Base-by-base conservation (phyloP, 2,113 vertebrate genomes). In the Atlantisia rogersi region DNA sequence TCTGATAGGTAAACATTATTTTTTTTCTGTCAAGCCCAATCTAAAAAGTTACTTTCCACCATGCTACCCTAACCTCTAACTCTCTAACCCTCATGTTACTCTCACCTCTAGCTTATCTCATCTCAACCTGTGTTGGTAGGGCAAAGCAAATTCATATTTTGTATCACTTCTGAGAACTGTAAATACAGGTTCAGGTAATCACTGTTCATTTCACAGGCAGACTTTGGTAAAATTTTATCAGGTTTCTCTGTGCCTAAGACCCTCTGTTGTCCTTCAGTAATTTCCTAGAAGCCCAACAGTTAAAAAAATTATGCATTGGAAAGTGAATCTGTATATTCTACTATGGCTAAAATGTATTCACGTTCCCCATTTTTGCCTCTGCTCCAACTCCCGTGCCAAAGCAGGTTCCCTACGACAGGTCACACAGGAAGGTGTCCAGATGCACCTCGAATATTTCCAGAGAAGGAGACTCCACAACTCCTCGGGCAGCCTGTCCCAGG, bases 171-270 rank as follows among this genome's bases (percentile, higher is more conserved):
- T 67, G 64, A 76, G 60, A 86, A 58, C 48, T 85, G 28, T 62
- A 79, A 91, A 84, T n/a, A 82, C 50, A 91, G 44, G 73, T 78
- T 25, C 13, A 92, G 85, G 24, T 67, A 46, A 75, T 81, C 71
- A 71, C 25, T 92, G 64, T 67, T 92, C 82, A 75, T 92, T 88
- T 92, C 86, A 78, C 26, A 76, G 79, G 21, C 11, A 81, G 80
- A 79, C 71, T 69, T 56, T 86, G 56, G 58, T 32, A 84, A 90
- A 86, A 88, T 58, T 86, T 93, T 91, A 40, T 62, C 79, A 95
- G 56, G 32, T 62, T 90, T 81, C 50, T 75, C 60, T 82, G 26
- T 68, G 46, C 17, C 32, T 82, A 88, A 80, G 75, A 81, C 50
- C 56, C 46, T 56, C 75, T 70, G 15, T 82, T 94, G 35, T 83